phyloP scores from a whole-genome alignment of 2,797 vertebrate species.

The Gallinago solitaria region DNA sequence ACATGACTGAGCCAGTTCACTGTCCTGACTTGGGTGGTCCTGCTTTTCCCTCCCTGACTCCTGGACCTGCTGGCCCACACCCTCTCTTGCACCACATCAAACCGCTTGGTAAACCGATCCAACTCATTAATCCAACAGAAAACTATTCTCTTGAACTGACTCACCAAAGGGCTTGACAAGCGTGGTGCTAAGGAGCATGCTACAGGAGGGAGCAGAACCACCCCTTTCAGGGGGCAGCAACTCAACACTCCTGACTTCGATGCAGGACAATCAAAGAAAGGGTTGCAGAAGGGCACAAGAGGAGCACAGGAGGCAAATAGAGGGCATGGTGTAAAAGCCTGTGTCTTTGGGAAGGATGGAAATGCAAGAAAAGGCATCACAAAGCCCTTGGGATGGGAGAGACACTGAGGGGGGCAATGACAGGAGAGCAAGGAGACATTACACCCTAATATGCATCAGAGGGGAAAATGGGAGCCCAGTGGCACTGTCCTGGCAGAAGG shows the following conservation, averaged over 20 bases:
- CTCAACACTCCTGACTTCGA: neutral
- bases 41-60: neutral
- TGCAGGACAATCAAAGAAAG: neutral
- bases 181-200: neutral
- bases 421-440: neutral
- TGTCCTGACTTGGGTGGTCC: constrained; percentile 37
- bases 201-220: neutral
- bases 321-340: neutral
- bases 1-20: neutral
- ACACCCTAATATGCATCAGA: neutral
- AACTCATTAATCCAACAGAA: constrained; percentile 46
- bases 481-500: neutral
- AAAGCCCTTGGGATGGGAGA: neutral
- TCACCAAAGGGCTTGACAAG: constrained; percentile 33
- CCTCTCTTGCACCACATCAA: constrained; percentile 66
- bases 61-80: constrained; percentile 25
- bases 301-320: neutral
- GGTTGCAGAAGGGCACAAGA: rapidly evolving
- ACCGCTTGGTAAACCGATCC: neutral
- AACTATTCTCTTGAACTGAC: constrained; percentile 24
- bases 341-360: neutral
- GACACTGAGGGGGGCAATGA: neutral
- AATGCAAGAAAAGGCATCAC: neutral
- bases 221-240: neutral
- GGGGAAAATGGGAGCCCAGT: neutral